Base-by-base conservation (phyloP, 1,140 invertebrate species). In the Vollenhovia emeryi region DNA sequence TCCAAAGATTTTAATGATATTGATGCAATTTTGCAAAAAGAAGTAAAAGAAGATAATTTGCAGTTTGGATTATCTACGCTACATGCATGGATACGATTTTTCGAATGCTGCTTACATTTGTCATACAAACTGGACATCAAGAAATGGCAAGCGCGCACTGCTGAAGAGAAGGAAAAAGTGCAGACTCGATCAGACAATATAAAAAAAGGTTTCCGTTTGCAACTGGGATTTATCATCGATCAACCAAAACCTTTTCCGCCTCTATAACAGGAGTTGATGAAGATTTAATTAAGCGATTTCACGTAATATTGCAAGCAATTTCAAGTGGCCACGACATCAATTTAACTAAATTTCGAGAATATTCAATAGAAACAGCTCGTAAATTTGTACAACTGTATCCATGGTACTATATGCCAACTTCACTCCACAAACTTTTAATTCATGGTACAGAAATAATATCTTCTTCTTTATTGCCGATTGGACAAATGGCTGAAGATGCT, bases 1-100 rank as follows among this genome's bases (percentile, higher is more conserved):
- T 93, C 92, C 1, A 94, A 93, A 91, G 78, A 93, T 18, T 94
- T 95, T 71, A 95, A 95, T 74, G 87, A 92, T 55, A 82, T 94
- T 15, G 73, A 91, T 60, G 33, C 21, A 69, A 76, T 89, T 52
- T 15, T 87, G 2, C 18, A 76, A 85, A 91, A 76, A 68, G 5
- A 69, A 91, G 75, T 91, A 15, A 79, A 85, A 55, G 64, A 82
- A 66, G 75, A 86, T 45, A 68, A 83, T 80, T 76, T 92, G 3
- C 30, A 91, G 30, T 95, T 93, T 84, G 94, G 93, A 7, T 40
- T 95, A 30, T 94, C 93, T 6, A 89, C 89, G 0, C 80, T 94
- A 30, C 94, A 94, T 87, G 91, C 89, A 0, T 90, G 91, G 76
- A 94, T 94, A 64, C 68, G 91, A 0, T 91, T 93, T 62, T 91